Conservation (phyloP, 2,113 vertebrate genomes). For the Chaenogobius annularis region DNA sequence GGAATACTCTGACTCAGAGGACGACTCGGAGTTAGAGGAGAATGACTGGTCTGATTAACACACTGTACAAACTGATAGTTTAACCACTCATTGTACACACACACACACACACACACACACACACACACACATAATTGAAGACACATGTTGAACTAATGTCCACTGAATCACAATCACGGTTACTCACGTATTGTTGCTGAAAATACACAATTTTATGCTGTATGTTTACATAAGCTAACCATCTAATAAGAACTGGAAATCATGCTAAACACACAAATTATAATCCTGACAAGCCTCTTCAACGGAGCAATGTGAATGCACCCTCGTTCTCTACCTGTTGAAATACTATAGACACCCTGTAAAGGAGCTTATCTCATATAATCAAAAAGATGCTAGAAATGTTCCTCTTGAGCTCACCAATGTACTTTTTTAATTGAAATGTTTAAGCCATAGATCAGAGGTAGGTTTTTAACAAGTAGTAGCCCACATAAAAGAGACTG, state of each 20-base stretch:
- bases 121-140: conserved; percentile 12
- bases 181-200: conserved; percentile 38
- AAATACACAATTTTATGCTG: conserved; percentile 54
- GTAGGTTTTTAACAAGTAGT: conserved; percentile 52
- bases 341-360: conserved; percentile 54
- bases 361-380: conserved; percentile 56
- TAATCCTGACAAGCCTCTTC: conserved; percentile 49
- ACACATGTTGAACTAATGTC: conserved; percentile 40
- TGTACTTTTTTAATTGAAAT: conserved; percentile 58
- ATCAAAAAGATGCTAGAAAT: conserved; percentile 47
- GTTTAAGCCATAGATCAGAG: conserved; percentile 37
- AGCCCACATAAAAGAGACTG: conserved; percentile 38
- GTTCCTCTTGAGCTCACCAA: conserved; percentile 59
- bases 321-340: conserved; percentile 53
- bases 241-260: conserved; percentile 55
- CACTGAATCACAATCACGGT: conserved; percentile 37
- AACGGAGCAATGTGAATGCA: conserved; percentile 54
- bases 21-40: conserved; percentile 94
- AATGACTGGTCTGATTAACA: conserved; percentile 95
- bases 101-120: no score
- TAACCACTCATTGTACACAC: conserved; percentile 20
- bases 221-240: conserved; percentile 56
- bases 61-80: conserved; percentile 7
- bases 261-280: conserved; percentile 47
- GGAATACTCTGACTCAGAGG: conserved; percentile 96